Conservation (phyloP, 2,113 vertebrate species). For the Alethe castanea region DNA sequence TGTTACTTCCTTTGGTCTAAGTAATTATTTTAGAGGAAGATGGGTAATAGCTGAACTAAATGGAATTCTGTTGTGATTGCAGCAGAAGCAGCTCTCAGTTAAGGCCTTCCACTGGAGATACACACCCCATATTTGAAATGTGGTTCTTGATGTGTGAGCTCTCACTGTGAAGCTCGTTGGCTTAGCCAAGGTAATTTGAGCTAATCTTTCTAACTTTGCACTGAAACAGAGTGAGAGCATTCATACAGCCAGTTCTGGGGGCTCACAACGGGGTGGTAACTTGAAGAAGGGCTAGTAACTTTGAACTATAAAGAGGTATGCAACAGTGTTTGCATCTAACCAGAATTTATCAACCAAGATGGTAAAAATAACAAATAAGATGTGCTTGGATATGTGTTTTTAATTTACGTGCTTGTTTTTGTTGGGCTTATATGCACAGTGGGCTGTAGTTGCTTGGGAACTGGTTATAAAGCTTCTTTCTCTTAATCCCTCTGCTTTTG, state of each 20-base stretch:
- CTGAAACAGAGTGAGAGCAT: neutral
- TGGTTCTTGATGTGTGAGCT: neutral
- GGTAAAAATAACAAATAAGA: neutral
- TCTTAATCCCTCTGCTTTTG: neutral
- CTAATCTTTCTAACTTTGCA: constrained; percentile 31
- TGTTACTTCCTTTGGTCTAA: neutral
- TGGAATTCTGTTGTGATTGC: neutral
- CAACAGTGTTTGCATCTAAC: neutral
- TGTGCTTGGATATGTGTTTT: neutral
- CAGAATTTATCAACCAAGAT: neutral
- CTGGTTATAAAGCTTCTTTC: neutral
- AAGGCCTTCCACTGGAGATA: neutral
- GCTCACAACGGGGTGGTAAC: neutral
- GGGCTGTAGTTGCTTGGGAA: neutral
- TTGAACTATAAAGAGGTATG: neutral
- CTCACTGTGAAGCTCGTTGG: neutral
- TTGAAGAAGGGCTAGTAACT: neutral
- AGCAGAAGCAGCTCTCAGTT: neutral
- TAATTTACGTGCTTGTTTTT: constrained; percentile 6
- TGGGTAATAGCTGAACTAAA: neutral
- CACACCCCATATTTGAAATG: neutral
- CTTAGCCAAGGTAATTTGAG: constrained; percentile 38
- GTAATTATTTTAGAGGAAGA: neutral
- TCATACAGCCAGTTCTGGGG: neutral
- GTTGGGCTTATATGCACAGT: neutral